Conservation (phyloP, 2,888 invertebrate species). For the Taphrorychus bicolor region DNA sequence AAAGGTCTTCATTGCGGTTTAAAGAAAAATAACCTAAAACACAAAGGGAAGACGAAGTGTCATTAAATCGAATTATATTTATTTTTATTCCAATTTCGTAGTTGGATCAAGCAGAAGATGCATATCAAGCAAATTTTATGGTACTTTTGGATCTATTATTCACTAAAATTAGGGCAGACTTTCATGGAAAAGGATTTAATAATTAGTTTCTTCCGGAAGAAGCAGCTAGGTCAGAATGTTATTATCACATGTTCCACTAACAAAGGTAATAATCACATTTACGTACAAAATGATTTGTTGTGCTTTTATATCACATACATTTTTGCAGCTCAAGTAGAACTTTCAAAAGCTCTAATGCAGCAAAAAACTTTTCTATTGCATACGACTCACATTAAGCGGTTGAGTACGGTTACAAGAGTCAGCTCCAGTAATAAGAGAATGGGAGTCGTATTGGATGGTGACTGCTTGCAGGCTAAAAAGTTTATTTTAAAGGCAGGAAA, state of each 20-base stretch:
- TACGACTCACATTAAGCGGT: constrained; percentile 20
- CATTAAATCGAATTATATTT: too few relatives aligned
- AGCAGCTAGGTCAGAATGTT: constrained; percentile 21
- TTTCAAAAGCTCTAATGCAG: constrained; percentile 11
- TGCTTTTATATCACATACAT: too few relatives aligned
- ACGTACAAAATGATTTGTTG: neutral
- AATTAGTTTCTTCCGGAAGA: constrained; percentile 19
- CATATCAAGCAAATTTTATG: neutral
- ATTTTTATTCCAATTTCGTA: too few relatives aligned
- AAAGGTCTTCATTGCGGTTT: too few relatives aligned
- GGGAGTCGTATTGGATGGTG: constrained; percentile 47
- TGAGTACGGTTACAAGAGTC: constrained; percentile 6
- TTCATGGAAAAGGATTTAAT: constrained; percentile 23
- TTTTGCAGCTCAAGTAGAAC: constrained; percentile 14
- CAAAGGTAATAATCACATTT: constrained; percentile 19
- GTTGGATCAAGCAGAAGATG: neutral
- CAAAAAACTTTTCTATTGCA: constrained; percentile 5
- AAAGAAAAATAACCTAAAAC: too few relatives aligned
- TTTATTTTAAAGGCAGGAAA: constrained; percentile 44
- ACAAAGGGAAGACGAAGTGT: too few relatives aligned
- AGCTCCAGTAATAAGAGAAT: constrained; percentile 39
- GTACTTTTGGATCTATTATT: neutral
- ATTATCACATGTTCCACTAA: constrained; percentile 21
- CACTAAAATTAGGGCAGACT: neutral
- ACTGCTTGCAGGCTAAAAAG: constrained; percentile 41